Conservation (phyloP, 2,797 vertebrate species). For the Hydrolagus colliei region DNA sequence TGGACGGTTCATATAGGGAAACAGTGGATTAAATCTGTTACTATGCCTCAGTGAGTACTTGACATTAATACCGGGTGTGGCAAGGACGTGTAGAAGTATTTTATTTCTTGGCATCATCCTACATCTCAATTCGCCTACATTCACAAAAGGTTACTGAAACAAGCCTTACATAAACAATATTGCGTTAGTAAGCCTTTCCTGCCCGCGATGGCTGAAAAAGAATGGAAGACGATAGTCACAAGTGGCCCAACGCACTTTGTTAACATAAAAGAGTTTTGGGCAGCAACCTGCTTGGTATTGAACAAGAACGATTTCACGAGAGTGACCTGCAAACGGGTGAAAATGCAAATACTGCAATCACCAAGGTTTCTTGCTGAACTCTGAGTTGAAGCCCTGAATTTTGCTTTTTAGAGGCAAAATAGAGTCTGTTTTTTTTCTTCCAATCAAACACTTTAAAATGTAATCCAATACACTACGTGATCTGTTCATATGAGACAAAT, state of each 20-base stretch:
- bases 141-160: not conserved
- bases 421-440: not conserved
- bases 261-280: not conserved
- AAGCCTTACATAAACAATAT: not conserved
- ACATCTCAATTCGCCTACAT: not conserved
- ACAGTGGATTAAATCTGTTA: not conserved
- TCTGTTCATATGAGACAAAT: not conserved
- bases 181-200: not conserved
- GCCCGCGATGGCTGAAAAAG: not conserved
- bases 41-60: not conserved
- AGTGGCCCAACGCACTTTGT: not conserved
- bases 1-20: not conserved
- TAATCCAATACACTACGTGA: too few relatives aligned
- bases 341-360: not conserved
- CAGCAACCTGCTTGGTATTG: too few relatives aligned
- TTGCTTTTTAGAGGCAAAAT: not conserved
- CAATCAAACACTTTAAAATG: not conserved
- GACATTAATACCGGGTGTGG: not conserved
- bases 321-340: not conserved
- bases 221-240: not conserved
- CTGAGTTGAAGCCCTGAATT: not conserved
- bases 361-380: not conserved
- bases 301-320: not conserved
- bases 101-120: not conserved
- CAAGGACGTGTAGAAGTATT: conserved; percentile 1